Evolutionary conservation across 2,797 vertebrate genomes (phyloP), one percentile per base, ranked within the genome.

Genomic region (Clangula hyemalis): DNA sequence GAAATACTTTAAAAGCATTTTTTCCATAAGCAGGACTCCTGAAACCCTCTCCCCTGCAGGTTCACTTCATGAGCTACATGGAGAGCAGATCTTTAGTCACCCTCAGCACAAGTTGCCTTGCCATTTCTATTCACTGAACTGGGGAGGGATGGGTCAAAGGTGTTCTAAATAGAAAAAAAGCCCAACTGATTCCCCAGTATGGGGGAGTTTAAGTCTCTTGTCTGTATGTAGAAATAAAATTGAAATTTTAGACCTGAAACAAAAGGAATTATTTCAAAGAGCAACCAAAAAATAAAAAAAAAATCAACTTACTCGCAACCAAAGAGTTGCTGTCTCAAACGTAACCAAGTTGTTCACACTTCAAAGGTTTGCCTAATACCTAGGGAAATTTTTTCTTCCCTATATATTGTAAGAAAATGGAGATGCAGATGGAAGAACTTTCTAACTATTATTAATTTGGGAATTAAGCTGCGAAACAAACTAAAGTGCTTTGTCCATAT

Each of bases 1-100:
- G 30, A 58, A 94, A 82, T 61, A 87, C 8, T 93, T 82, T 85
- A n/a, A 92, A 97, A 95, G 38, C 19, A 54, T 51, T 49, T 90
- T 82, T 92, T 82, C 53, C 91, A 73, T 34, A 58, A 45, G 71
- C 13, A 62, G 13, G 61, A 64, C 80, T 94, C 91, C 38, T 69
- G 83, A 82, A 97, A 95, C 43, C 30, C 60, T 86, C 51, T 89
- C 19, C 87, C 41, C 66, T 89, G 74, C 22, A 87, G 57, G 60
- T 81, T 96, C 70, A 41, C 34, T 74, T 91, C 54, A 94, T 24
- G 68, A 95, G 61, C 74, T 85, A 90, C 36, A 25, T 5, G 21
- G 74, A 93, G 45, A 91, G 53, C 27, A 94, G 79, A 72, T 92
- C 28, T 89, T n/a, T n/a, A 66, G 32, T 38, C 69, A 90, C 34